Base-by-base conservation (phyloP, 2,888 invertebrate species). In the Cosmia pyralina region DNA sequence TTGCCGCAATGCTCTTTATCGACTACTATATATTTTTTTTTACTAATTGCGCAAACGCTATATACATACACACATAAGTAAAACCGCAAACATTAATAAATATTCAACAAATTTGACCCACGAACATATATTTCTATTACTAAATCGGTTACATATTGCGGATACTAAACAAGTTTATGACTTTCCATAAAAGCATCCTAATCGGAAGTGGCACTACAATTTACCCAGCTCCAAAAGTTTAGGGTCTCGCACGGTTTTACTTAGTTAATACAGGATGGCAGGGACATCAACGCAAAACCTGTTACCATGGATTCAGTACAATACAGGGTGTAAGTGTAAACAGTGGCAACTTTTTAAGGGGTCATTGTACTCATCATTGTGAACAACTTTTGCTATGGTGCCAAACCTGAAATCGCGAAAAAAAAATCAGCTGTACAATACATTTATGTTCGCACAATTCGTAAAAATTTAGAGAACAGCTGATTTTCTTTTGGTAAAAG, bases 161-260 rank as follows among this genome's bases (percentile, higher is more conserved):
- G 6, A n/a, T 28, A 59, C 8, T 28, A 46, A 52, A 53, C 19
- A 34, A 53, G 22, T 74, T 75, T 50, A 46, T n/a, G n/a, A 55
- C 15, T 46, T 22, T 38, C 11, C 46, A 19, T 52, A 57, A 52
- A 22, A 38, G 2, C 13, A 41, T 55, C 58, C 19, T 44, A 50
- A 57, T 55, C 2, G 13, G 7, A 52, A 64, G 17, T 69, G 65
- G 72, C 65, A 69, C 38, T 34, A 17, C 53, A 55, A 53, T 72
- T 72, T 64, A n/a, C 4, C 7, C 22, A 41, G 52, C n/a, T 52
- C 48, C n/a, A n/a, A 57, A 68, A 78, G 22, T 72, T 82, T 58
- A 57, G 69, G 68, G 69, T 67, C 55, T 38, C 11, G 28, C 28
- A 52, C 8, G 19, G 28, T 69, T 62, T 58, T 17, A 65, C 41